Evolutionary conservation across 30 jellyfish, hydroid and myxozoan species (phyloP).

Genomic region (Hydractinia symbiolongicarpus): DNA sequence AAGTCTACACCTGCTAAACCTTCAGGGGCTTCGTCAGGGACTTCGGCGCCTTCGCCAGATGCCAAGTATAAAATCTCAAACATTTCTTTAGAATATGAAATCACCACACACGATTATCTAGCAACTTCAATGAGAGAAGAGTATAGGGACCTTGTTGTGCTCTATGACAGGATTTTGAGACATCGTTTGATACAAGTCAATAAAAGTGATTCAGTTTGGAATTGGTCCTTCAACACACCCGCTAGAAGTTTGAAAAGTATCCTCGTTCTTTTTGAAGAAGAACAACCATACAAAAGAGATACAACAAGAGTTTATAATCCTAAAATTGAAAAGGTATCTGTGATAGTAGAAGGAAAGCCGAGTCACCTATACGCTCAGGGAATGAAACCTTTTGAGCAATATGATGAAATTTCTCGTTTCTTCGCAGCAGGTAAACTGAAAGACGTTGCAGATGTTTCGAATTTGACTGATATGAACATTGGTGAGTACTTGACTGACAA

Average conservation of each 20-base stretch:
- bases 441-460: background rate
- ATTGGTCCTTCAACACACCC: background rate
- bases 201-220: background rate
- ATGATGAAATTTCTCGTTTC: background rate
- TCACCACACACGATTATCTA: background rate
- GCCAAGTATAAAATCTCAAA: background rate
- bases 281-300: slow-evolving; percentile 2
- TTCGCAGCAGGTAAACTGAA: background rate
- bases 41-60: slow-evolving; percentile 5
- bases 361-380: background rate
- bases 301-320: background rate
- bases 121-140: background rate
- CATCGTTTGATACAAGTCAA: background rate
- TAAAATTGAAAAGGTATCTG: background rate
- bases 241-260: background rate
- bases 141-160: background rate
- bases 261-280: background rate
- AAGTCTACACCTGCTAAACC: background rate
- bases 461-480: too few species aligned
- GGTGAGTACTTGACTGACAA: too few species aligned
- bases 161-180: background rate
- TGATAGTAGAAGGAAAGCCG: background rate
- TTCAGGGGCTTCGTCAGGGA: background rate
- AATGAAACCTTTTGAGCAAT: background rate
- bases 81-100: background rate